A percentile compares a stretch with the other conserved stretches of the same genome.
phyloP scores from a whole-genome alignment of 2,797 vertebrate species.

The Myotis myotis region DNA sequence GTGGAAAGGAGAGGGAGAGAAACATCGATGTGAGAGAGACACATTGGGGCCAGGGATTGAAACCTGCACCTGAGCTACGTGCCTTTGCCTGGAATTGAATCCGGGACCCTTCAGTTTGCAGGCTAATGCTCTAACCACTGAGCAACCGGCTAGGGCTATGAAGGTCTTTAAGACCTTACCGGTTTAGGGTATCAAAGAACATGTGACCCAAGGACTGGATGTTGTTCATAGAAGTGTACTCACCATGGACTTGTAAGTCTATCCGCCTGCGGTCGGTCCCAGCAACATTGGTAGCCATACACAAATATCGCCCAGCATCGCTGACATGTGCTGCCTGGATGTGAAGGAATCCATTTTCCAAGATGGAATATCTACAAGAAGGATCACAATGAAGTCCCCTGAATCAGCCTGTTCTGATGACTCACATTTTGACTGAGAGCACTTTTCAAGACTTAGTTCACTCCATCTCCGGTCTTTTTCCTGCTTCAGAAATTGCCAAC shows the following conservation, averaged over 20 bases:
- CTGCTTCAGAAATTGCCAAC: background rate
- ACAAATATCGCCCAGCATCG: slow-evolving; percentile 93
- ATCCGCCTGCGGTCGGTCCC: slow-evolving; percentile 91
- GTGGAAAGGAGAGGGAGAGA: too few species aligned
- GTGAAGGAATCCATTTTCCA: slow-evolving; percentile 90
- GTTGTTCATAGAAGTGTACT: background rate
- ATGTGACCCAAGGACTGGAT: background rate
- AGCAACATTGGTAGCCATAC: slow-evolving; percentile 94
- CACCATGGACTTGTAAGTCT: slow-evolving; percentile 94
- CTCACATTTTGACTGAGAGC: background rate
- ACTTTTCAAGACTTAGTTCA: background rate
- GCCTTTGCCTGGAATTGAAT: too few species aligned
- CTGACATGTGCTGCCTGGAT: slow-evolving; percentile 89
- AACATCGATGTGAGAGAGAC: too few species aligned
- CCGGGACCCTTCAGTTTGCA: too few species aligned
- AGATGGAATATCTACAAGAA: slow-evolving; percentile 88
- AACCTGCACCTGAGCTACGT: too few species aligned
- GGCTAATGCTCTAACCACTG: too few species aligned
- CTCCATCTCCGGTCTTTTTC: background rate
- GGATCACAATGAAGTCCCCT: background rate
- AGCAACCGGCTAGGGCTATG: too few species aligned
- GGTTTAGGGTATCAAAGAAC: background rate
- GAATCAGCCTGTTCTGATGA: background rate
- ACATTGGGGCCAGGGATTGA: too few species aligned
- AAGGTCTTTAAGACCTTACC: background rate